Evolutionary conservation across 2,797 vertebrate species (phyloP), one percentile per base, ranked within the genome.

Genomic region (Staurois parvus): DNA sequence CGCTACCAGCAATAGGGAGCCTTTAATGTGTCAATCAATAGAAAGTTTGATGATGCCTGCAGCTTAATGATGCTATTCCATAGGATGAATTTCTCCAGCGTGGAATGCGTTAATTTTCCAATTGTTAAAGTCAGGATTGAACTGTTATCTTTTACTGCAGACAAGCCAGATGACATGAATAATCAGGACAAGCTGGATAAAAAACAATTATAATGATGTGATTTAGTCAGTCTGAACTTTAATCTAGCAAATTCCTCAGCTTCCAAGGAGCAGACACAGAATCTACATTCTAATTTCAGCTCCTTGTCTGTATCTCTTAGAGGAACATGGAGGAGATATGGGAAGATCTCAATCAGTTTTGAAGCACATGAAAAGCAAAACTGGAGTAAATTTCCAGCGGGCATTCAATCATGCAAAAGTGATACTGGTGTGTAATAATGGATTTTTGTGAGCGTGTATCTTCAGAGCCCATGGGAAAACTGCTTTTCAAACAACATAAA

Each of bases 191-290:
- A 64, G 85, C 30, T 40, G 75, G 75, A 83, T 78, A 79, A 74
- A 79, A 77, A 82, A 76, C 75, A 78, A 78, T 87, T 79, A 83
- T 83, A 87, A 87, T 83, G 69, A 87, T 83, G 80, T 87, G 85
- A 87, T 87, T 83, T 83, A 83, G 48, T 67, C 80, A 37, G 74
- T 83, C 80, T 87, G 74, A 82, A 86, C 85, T 82, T 73, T 86
- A 86, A 86, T 86, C 73, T 86, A 66, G 67, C 67, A 70, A 82
- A 82, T 86, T 86, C 72, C 76, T 74, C 52, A 26, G 66, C 66
- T 45, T 77, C 67, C 48, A 64, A 83, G 72, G 42, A 83, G 34
- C 75, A 28, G 79, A 64, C 62, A 48, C 56, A 74, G 80, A 87
- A 72, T 74, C 72, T 79, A 79, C 75, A 87, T 83, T 83, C 80